Evolutionary conservation across 2,797 vertebrate genomes (phyloP).

Genomic region (Adrianichthys oophorus): DNA sequence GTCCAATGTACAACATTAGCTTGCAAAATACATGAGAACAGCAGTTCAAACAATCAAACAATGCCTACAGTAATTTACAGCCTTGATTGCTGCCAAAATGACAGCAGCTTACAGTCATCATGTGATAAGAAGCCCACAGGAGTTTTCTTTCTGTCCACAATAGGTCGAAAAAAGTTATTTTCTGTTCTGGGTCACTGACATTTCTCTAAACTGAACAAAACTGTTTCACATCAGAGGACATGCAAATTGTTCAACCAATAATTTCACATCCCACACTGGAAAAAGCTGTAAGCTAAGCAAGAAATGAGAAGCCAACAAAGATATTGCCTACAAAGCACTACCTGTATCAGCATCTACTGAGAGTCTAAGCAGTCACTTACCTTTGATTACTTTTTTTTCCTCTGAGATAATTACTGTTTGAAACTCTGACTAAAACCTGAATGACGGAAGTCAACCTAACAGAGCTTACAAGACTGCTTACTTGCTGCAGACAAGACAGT

Average conservation of each 20-base stretch:
- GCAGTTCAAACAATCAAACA: not conserved
- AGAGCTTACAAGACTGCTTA: constrained; percentile 56
- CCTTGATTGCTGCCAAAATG: constrained; percentile 20
- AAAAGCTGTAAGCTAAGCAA: not conserved
- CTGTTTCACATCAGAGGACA: too few relatives aligned
- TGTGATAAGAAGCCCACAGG: constrained; percentile 1
- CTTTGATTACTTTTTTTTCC: constrained; percentile 41
- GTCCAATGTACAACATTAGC: too few relatives aligned
- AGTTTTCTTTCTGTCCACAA: constrained; percentile 1
- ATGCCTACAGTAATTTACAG: constrained; percentile 11
- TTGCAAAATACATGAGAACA: not conserved
- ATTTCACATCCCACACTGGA: not conserved
- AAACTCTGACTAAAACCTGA: constrained; percentile 26
- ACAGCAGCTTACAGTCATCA: constrained; percentile 37
- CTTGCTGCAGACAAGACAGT: constrained; percentile 42
- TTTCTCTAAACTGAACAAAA: too few relatives aligned
- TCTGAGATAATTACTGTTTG: constrained; percentile 22
- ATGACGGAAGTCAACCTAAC: constrained; percentile 17
- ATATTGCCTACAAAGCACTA: not conserved
- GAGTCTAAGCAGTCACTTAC: constrained; percentile 61
- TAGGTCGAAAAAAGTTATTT: not conserved
- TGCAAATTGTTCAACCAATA: not conserved
- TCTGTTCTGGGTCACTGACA: too few relatives aligned
- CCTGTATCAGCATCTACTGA: constrained; percentile 5
- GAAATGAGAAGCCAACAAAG: not conserved